phyloP scores from a whole-genome alignment of 2,888 invertebrate genomes.

The Harpagoxenus sublaevis region DNA sequence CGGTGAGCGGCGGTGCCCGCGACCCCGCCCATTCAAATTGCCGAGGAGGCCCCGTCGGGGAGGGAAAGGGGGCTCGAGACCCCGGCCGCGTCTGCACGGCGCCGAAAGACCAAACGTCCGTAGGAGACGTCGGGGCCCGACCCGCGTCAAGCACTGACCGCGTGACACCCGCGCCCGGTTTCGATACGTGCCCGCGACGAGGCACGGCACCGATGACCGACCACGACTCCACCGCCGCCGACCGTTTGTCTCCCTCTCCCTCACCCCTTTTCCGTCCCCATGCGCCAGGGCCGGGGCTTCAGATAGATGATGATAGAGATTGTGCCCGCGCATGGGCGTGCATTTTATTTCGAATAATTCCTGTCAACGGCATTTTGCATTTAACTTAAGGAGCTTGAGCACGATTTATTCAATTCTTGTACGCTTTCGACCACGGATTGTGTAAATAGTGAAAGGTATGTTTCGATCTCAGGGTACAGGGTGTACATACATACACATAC shows the following conservation, averaged over 20 bases:
- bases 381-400: neutral
- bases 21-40: slow-evolving; percentile 71
- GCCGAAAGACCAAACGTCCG: neutral
- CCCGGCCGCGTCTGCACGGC: neutral
- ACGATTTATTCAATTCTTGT: neutral
- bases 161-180: slow-evolving; percentile 36
- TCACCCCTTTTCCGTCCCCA: neutral
- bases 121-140: neutral
- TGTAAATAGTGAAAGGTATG: slow-evolving; percentile 19
- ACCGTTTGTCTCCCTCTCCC: neutral
- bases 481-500: neutral
- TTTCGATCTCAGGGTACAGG: neutral
- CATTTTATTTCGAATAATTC: neutral
- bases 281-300: slow-evolving; percentile 12
- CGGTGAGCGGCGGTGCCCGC: slow-evolving; percentile 60
- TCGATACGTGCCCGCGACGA: slow-evolving; percentile 23
- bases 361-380: neutral
- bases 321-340: neutral
- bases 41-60: neutral
- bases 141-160: slow-evolving; percentile 34
- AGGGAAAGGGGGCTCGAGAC: neutral
- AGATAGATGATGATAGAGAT: neutral
- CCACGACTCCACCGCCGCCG: slow-evolving; percentile 35
- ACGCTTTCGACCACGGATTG: neutral
- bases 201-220: slow-evolving; percentile 21